Evolutionary conservation across 2,888 invertebrate genomes (phyloP).

Genomic region (Congeria kusceri): DNA sequence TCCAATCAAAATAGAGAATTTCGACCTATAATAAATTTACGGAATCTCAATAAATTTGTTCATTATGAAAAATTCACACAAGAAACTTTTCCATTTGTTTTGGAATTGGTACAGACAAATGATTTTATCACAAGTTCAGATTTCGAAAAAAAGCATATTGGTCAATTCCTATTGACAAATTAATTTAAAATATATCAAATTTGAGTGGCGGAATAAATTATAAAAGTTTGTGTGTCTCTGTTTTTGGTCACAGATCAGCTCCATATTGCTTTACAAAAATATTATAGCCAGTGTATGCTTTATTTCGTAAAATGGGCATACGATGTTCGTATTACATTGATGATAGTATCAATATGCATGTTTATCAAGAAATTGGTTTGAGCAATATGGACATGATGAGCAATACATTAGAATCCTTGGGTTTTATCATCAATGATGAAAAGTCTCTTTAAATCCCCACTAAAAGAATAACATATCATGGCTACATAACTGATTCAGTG

Average conservation of each 20-base stretch:
- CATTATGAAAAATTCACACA: too few species aligned
- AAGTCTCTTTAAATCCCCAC: conserved; percentile 24
- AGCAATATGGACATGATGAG: conserved; percentile 10
- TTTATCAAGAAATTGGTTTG: conserved; percentile 5
- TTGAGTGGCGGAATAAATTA: neutral
- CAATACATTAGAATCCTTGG: conserved; percentile 4
- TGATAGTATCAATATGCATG: conserved; percentile 30
- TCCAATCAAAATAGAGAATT: too few species aligned
- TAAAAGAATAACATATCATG: conserved; percentile 20
- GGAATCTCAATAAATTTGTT: neutral
- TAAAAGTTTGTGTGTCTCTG: neutral
- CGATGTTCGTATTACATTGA: conserved; percentile 34
- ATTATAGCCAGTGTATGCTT: conserved; percentile 4
- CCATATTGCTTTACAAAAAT: neutral
- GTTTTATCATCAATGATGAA: conserved; percentile 32
- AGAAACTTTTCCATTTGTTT: too few species aligned
- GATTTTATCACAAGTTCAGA: neutral
- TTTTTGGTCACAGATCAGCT: neutral
- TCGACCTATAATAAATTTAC: too few species aligned
- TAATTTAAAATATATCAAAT: neutral
- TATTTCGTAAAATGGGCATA: neutral
- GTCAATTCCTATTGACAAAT: neutral
- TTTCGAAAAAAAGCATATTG: neutral
- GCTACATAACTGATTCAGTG: conserved; percentile 21
- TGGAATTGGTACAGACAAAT: neutral